Conservation (phyloP, 2,888 invertebrate species). For the Thera britannica region DNA sequence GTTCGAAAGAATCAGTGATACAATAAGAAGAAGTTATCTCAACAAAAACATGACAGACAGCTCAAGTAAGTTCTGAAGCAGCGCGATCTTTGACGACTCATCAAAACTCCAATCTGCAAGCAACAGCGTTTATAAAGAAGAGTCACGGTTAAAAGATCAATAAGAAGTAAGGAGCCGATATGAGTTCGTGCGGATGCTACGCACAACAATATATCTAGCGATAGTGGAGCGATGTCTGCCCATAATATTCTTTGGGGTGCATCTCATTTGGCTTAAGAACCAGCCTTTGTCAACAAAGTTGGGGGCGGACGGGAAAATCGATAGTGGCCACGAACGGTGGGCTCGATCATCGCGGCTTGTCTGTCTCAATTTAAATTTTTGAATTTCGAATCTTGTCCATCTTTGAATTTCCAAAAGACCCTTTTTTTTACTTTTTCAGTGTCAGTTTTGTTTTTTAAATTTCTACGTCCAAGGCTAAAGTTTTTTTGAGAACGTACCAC, state of each 20-base stretch:
- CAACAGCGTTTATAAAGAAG: constrained; percentile 57
- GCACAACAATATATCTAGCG: constrained; percentile 67
- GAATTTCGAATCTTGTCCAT: constrained; percentile 40
- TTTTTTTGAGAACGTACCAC: no score
- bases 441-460: no score
- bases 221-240: constrained; percentile 83
- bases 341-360: constrained; percentile 71
- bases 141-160: constrained; percentile 71
- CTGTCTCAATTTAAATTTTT: constrained; percentile 66
- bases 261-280: constrained; percentile 85
- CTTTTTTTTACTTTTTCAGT: no score
- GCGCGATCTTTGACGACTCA: constrained; percentile 17
- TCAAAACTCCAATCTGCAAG: constrained; percentile 39
- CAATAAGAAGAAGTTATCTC: background rate
- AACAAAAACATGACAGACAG: constrained; percentile 1
- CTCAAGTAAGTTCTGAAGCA: background rate
- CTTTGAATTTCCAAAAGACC: background rate
- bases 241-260: constrained; percentile 85
- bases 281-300: constrained; percentile 84
- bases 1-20: no score
- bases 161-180: constrained; percentile 63
- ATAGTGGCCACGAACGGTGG: constrained; percentile 73
- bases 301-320: constrained; percentile 81
- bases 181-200: constrained; percentile 64
- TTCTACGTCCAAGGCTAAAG: no score